Conservation (phyloP, 2,888 invertebrate species). For the Drosophila anomalata region DNA sequence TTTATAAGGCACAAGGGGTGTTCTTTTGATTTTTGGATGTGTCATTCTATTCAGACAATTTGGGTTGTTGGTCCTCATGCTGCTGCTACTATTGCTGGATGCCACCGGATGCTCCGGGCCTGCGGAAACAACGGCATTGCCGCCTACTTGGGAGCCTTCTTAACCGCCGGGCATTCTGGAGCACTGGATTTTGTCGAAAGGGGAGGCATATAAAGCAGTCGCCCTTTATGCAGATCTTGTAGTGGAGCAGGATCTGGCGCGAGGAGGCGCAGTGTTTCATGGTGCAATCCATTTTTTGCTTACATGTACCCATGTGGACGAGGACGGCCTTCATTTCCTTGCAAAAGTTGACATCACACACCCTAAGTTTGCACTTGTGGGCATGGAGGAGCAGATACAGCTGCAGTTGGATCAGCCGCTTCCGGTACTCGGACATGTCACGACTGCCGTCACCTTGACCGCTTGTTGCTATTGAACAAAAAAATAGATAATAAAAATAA, state of each 20-base stretch:
- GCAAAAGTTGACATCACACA: conserved; percentile 98
- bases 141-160: conserved; percentile 44
- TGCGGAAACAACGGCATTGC: conserved; percentile 30
- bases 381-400: too few species aligned
- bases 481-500: too few species aligned
- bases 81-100: too few species aligned
- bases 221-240: conserved; percentile 97
- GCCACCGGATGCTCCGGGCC: too few species aligned
- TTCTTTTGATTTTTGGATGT: too few species aligned
- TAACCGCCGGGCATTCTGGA: conserved; percentile 60
- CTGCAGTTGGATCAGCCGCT: too few species aligned
- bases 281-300: conserved; percentile 93
- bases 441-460: too few species aligned
- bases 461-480: too few species aligned
- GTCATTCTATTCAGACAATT: too few species aligned
- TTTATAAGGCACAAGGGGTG: too few species aligned
- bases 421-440: too few species aligned
- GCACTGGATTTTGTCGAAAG: conserved; percentile 92
- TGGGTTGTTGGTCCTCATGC: too few species aligned
- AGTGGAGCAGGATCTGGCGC: conserved; percentile 98
- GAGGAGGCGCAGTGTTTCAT: conserved; percentile 99
- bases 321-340: conserved; percentile 99
- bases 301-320: conserved; percentile 98
- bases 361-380: conserved; percentile 63
- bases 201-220: conserved; percentile 99